Evolutionary conservation across 2,113 vertebrate species (phyloP).

Genomic region (Microtus ochrogaster): DNA sequence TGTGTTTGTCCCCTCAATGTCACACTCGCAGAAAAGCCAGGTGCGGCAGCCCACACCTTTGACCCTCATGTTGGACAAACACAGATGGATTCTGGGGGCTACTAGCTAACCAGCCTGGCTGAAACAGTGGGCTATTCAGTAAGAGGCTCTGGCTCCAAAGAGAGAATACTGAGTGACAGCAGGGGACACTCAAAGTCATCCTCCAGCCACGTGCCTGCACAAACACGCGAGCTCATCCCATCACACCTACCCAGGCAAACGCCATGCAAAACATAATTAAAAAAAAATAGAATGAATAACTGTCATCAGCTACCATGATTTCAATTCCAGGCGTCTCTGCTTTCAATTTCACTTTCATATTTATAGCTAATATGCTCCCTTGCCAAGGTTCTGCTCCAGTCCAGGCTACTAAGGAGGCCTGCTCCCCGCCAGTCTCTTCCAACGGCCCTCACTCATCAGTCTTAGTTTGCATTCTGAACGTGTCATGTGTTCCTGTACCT

Average conservation of each 20-base stretch:
- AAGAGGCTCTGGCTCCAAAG: too few relatives aligned
- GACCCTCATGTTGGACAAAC: background rate
- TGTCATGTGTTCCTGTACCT: background rate
- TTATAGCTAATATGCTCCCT: background rate
- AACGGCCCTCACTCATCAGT: accelerated
- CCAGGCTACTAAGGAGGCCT: background rate
- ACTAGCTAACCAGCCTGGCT: background rate
- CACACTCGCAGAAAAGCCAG: background rate
- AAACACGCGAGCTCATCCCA: background rate
- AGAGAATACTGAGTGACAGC: background rate
- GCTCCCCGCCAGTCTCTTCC: background rate
- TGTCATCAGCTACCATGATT: background rate
- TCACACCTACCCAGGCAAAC: background rate
- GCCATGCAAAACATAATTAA: background rate
- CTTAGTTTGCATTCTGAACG: background rate
- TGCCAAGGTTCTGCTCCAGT: background rate
- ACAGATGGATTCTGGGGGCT: background rate
- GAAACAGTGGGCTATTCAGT: background rate
- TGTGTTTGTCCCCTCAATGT: background rate
- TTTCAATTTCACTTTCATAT: background rate
- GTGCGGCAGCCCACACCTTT: background rate
- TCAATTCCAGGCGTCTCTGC: background rate
- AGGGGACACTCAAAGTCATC: background rate
- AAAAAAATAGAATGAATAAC: background rate
- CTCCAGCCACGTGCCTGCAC: background rate